Evolutionary conservation across 2,797 vertebrate species (phyloP), one percentile per base, ranked within the genome.

Genomic region (Acrossocheilus wenchowensis): DNA sequence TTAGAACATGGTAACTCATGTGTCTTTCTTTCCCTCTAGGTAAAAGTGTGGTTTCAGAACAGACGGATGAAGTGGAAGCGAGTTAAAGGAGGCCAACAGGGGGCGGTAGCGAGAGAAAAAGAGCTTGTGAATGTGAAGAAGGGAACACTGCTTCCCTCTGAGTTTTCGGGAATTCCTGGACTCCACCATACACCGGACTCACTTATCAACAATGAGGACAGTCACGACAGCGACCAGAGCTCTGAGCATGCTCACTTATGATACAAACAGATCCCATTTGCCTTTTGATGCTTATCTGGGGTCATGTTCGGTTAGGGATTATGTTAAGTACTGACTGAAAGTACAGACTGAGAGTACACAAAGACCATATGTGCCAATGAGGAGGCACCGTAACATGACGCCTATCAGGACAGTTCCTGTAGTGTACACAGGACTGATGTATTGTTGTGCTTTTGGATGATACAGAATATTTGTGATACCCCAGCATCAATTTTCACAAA

Each of bases 41-140:
- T 99, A 88, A 99, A 99, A 92, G 98, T 99, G 85, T 99, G 98
- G 98, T 99, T 99, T 95, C 98, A 99, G 94, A 99, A 99, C 95
- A 94, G 98, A 84, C 92, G 98, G 82, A 99, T 99, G 98, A 99
- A 99, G 93, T 99, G 98, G 98, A 99, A 99, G 92, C 92, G 98
- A 71, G 98, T 99, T 91, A 99, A 99, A 93, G 98, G 98, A 36
- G 98, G 98, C 74, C 98, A 99, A 92, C 98, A 99, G 94, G 98
- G 98, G 85, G 97, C 97, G 6, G 97, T 97, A 0, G 97, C 98
- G 6, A 95, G 97, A 69, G 98, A 99, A 91, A 99, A 99, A 92
- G 98, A 99, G 97, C 97, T 99, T 94, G 97, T 97, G 89, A 99
- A 99, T 78, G 97, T 99, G 94, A 99, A 99, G 95, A 99, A 99